Evolutionary conservation across 2,113 vertebrate species (phyloP), one percentile per base, ranked within the genome.

Genomic region (Conger conger): DNA sequence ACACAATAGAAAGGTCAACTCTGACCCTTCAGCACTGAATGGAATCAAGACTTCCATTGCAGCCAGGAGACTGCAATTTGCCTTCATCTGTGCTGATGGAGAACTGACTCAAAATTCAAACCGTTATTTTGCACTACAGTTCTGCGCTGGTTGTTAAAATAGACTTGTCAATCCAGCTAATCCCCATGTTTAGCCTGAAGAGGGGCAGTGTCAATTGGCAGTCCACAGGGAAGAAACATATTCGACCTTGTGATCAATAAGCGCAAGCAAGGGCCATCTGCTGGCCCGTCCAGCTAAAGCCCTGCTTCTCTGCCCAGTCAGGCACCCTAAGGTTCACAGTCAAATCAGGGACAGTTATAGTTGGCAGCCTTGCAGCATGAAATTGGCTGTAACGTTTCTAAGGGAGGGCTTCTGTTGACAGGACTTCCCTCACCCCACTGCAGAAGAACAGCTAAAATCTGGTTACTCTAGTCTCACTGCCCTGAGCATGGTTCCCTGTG

Each of bases 341-440:
- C 11, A 15, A 50, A 50, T 9, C 57, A 27, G 57, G 3, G 3
- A 23, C 57, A 63, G 57, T 27, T 23, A 23, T 63, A 27, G 57
- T 27, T 63, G 57, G 57, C 23, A 27, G 57, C 57, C 57, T 20
- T 23, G 57, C 18, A 63, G 57, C 57, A 20, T 63, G 20, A 4
- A 63, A 63, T 63, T 63, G 57, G 57, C 23, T 27, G 23, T 27
- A 8, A 27, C 18, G 57, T 63, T 63, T 18, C 57, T 27, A 18
- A 63, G 57, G 57, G 18, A 27, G 57, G 4, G 20, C 27, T 63
- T 23, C 23, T 63, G 57, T 42, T 63, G 42, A 7, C 30, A 20
- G 15, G 40, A 53, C 89, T 91, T 91, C 88, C 73, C 27, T 93
- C 94, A 95, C 92, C 45, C 3, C 11, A 50, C 45, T 1, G 45